Conservation (phyloP, 2,888 invertebrate genomes). For the Sericinus montela region DNA sequence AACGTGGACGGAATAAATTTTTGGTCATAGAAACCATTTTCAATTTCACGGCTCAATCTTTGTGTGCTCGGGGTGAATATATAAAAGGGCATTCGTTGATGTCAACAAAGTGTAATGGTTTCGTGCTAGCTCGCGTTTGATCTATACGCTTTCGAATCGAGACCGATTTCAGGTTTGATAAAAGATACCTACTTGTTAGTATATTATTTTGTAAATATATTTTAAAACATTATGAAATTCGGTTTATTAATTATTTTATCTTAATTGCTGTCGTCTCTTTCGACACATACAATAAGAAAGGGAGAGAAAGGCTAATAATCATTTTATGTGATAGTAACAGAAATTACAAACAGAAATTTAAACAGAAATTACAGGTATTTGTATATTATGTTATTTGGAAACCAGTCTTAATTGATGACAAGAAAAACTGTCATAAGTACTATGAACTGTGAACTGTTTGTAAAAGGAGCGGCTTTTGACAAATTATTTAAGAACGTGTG, state of each 20-base stretch:
- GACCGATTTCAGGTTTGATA: conserved; percentile 54
- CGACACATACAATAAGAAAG: too few species aligned
- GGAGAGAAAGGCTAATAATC: too few species aligned
- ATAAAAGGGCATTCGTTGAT: conserved; percentile 75
- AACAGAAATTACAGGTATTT: too few species aligned
- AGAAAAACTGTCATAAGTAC: conserved; percentile 50
- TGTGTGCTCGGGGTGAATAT: conserved; percentile 75
- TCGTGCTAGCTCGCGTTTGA: conserved; percentile 66
- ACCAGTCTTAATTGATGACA: conserved; percentile 31
- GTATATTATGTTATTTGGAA: too few species aligned
- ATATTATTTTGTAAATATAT: too few species aligned
- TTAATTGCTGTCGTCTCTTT: too few species aligned
- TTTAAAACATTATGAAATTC: too few species aligned
- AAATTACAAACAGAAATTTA: too few species aligned
- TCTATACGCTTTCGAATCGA: conserved; percentile 62
- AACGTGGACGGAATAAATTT: conserved; percentile 71
- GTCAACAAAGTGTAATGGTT: conserved; percentile 77
- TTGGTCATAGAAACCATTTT: conserved; percentile 76
- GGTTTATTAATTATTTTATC: too few species aligned
- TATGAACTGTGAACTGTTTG: conserved; percentile 38
- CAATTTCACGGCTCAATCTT: conserved; percentile 78
- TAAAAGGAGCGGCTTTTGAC: conserved; percentile 56
- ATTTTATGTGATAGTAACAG: too few species aligned
- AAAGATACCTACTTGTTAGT: conserved; percentile 30
- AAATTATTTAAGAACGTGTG: conserved; percentile 78